Evolutionary conservation across 2,888 invertebrate genomes (phyloP).

Genomic region (Nomada ferruginata): DNA sequence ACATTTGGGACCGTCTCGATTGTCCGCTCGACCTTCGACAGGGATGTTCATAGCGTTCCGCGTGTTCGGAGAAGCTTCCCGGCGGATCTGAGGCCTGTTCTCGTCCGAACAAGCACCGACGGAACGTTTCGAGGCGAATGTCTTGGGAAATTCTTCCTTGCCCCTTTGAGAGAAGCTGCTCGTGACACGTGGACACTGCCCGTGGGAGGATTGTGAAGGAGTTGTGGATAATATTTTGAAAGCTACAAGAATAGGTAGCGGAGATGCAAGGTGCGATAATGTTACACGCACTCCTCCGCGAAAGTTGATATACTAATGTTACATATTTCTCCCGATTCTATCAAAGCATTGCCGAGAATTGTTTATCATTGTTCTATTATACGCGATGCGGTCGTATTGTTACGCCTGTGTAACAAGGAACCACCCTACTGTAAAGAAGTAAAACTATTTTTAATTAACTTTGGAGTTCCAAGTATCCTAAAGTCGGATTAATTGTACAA

Average conservation of each 20-base stretch:
- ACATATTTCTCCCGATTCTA: too few species aligned
- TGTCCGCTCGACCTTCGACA: constrained; percentile 59
- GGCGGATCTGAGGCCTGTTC: not conserved
- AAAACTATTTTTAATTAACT: not conserved
- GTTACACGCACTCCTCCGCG: too few species aligned
- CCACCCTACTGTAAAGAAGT: too few species aligned
- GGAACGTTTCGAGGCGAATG: constrained; percentile 1
- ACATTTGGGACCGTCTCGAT: constrained; percentile 63
- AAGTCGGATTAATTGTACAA: fast-evolving
- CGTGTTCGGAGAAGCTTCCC: constrained; percentile 2
- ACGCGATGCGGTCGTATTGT: too few species aligned
- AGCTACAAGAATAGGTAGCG: not conserved
- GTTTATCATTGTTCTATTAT: too few species aligned
- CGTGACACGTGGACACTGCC: fast-evolving
- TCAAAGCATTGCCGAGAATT: too few species aligned
- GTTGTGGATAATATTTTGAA: not conserved
- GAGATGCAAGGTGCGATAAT: too few species aligned
- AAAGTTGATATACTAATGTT: too few species aligned
- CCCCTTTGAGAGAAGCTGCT: not conserved
- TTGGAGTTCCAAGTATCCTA: not conserved
- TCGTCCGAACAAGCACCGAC: constrained; percentile 8
- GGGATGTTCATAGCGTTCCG: constrained; percentile 4
- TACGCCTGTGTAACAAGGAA: too few species aligned
- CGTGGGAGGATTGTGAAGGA: not conserved
- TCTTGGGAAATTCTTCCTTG: not conserved